Percentiles rank a stretch among this genome's conserved stretches.
Evolutionary conservation across 2,888 invertebrate genomes (phyloP).

Genomic region (Heliconius hortense): DNA sequence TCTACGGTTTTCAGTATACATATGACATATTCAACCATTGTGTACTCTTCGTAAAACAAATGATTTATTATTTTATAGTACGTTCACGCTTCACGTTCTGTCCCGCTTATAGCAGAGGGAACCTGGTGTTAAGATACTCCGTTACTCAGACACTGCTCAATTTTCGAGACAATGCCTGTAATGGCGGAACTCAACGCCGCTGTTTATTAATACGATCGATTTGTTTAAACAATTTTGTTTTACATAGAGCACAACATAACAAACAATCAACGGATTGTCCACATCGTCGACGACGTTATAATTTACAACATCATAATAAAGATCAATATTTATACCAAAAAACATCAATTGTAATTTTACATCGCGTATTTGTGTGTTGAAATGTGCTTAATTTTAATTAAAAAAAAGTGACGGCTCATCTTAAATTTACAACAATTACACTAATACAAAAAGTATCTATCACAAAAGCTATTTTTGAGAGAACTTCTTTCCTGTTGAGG

Average conservation of each 20-base stretch:
- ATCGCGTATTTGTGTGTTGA: slow-evolving; percentile 42
- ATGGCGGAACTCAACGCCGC: neutral
- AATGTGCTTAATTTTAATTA: slow-evolving; percentile 43
- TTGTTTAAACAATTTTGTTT: neutral
- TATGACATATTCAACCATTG: slow-evolving; percentile 7
- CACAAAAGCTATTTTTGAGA: slow-evolving; percentile 62
- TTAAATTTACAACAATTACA: slow-evolving; percentile 46
- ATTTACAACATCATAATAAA: slow-evolving; percentile 10
- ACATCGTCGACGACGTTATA: neutral
- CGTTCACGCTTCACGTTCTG: too few species aligned
- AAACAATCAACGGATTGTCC: neutral
- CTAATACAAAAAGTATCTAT: slow-evolving; percentile 70
- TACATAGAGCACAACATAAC: neutral
- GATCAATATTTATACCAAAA: slow-evolving; percentile 13
- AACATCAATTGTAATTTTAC: slow-evolving; percentile 28
- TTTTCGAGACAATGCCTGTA: neutral
- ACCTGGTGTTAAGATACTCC: neutral
- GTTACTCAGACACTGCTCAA: neutral
- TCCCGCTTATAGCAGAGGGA: neutral
- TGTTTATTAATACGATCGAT: neutral
- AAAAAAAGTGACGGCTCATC: slow-evolving; percentile 40
- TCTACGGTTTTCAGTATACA: neutral
- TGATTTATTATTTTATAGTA: too few species aligned
- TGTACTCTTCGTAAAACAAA: slow-evolving; percentile 17
- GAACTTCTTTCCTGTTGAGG: slow-evolving; percentile 13